Evolutionary conservation across 2,797 vertebrate genomes (phyloP).

Genomic region (Amblyopsis hoosieri): DNA sequence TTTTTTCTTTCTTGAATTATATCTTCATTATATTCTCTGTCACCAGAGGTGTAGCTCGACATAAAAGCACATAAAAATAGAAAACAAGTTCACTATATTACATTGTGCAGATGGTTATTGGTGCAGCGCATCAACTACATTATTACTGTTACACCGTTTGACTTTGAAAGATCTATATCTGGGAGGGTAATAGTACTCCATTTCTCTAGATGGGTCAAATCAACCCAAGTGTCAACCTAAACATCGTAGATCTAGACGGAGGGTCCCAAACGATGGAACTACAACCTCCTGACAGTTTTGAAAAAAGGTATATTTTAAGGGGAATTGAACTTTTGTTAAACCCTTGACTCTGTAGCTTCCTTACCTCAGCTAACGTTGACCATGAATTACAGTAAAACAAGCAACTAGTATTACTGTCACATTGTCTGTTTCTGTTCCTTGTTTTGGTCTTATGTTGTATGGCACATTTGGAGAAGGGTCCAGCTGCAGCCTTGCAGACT

Average conservation of each 20-base stretch:
- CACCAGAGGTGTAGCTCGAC: constrained; percentile 13
- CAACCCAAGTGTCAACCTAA: constrained; percentile 69
- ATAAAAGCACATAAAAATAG: constrained; percentile 25
- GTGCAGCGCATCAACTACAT: constrained; percentile 1
- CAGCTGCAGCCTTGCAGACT: too few relatives aligned
- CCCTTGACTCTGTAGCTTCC: too few relatives aligned
- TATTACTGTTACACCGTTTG: constrained; percentile 1
- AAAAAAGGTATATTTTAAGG: constrained; percentile 60
- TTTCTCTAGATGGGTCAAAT: constrained; percentile 72
- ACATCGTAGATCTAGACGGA: constrained; percentile 68
- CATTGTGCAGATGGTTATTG: not conserved
- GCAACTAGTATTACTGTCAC: too few relatives aligned
- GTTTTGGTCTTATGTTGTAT: too few relatives aligned
- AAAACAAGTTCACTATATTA: constrained; percentile 6
- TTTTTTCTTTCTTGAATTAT: constrained; percentile 21
- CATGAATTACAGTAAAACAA: too few relatives aligned
- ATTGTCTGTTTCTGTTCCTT: too few relatives aligned
- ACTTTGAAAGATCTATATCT: not conserved
- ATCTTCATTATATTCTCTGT: constrained; percentile 31
- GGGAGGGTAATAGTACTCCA: constrained; percentile 4
- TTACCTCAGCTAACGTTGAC: too few relatives aligned
- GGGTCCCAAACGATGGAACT: constrained; percentile 66
- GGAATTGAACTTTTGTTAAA: too few relatives aligned
- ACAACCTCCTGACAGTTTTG: constrained; percentile 67
- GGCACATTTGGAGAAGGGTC: too few relatives aligned